Evolutionary conservation across 2,113 vertebrate species (phyloP).

Genomic region (Dasyprocta punctata): DNA sequence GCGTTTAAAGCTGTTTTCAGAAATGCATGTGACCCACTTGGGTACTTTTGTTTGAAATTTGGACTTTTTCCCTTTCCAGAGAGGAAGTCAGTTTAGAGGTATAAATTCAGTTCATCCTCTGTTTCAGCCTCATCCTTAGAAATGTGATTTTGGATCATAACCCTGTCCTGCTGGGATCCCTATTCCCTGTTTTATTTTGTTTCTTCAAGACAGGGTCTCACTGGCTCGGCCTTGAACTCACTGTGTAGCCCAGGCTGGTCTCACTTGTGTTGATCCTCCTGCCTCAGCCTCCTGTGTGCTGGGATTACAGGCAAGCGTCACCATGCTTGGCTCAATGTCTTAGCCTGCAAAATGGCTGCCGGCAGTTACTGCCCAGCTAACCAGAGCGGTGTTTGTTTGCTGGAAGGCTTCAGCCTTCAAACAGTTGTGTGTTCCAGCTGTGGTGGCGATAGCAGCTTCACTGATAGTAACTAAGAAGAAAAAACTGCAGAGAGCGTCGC

Average conservation of each 20-base stretch:
- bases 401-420: neutral
- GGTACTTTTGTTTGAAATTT: slow-evolving; percentile 32
- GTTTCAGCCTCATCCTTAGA: neutral
- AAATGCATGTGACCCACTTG: slow-evolving; percentile 3
- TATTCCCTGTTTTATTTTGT: neutral
- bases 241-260: neutral
- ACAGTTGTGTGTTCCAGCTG: neutral
- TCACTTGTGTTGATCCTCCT: neutral
- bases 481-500: neutral
- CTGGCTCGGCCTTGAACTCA: neutral
- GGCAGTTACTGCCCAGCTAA: neutral
- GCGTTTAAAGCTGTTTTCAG: slow-evolving; percentile 42
- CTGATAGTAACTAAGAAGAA: neutral
- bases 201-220: neutral
- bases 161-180: neutral
- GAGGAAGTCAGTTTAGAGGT: neutral
- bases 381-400: neutral
- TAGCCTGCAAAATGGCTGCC: neutral
- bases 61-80: too few species aligned
- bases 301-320: neutral
- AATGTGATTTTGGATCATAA: neutral
- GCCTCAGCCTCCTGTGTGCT: neutral
- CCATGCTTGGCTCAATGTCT: neutral
- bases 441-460: neutral
- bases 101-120: neutral